A percentile compares a stretch with the other conserved stretches of the same genome.
Evolutionary conservation across 2,797 vertebrate species (phyloP).

Genomic region (Karalla daura): DNA sequence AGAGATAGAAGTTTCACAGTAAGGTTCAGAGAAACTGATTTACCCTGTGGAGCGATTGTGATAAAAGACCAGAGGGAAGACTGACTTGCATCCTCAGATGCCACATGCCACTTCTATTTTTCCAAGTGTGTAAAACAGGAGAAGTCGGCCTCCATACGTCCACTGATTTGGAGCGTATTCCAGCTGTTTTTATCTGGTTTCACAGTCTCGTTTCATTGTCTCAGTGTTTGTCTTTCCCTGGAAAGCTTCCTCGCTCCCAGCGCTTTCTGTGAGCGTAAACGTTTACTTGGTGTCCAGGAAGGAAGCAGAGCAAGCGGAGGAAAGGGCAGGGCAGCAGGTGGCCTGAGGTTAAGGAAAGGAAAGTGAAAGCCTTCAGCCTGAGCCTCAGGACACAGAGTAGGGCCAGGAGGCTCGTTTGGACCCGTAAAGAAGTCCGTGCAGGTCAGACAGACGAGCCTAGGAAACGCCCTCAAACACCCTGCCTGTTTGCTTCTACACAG

Average conservation of each 20-base stretch:
- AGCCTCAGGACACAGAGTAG: conserved; percentile 45
- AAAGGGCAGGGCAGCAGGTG: conserved; percentile 5
- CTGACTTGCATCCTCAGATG: neutral
- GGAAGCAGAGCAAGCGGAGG: conserved; percentile 10
- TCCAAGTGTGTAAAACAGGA: too few species aligned
- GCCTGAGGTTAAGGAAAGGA: conserved; percentile 14
- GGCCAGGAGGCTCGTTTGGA: conserved; percentile 32
- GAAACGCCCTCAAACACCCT: too few species aligned
- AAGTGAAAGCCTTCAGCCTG: neutral
- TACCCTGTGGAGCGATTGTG: too few species aligned
- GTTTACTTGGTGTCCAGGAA: conserved; percentile 31
- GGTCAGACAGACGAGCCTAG: conserved; percentile 32
- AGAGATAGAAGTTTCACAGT: too few species aligned
- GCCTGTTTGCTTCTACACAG: too few species aligned
- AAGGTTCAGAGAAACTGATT: too few species aligned
- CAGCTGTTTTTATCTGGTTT: neutral
- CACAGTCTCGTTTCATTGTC: neutral
- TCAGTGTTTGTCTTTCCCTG: neutral
- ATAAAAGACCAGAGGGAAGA: neutral
- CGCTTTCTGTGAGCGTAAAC: conserved; percentile 4
- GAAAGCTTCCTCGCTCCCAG: neutral
- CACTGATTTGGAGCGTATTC: neutral
- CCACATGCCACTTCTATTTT: too few species aligned
- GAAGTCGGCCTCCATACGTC: too few species aligned
- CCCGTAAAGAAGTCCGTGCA: conserved; percentile 24